phyloP scores from a whole-genome alignment of 2,113 vertebrate species.

The Odobenus rosmarus region DNA sequence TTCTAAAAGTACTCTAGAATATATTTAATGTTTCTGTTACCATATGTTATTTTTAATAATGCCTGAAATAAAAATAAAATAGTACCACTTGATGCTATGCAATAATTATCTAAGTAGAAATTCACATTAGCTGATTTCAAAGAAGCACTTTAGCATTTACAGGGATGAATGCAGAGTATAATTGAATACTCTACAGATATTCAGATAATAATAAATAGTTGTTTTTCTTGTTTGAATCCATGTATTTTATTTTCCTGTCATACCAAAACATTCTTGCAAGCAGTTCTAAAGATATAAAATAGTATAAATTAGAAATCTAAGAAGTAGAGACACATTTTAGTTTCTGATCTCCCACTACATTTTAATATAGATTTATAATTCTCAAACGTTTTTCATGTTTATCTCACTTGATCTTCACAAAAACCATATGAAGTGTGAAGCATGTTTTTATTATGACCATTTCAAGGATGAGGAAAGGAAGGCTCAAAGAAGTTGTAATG shows the following conservation, averaged over 20 bases:
- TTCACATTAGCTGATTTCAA: slow-evolving; percentile 10
- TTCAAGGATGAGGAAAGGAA: background rate
- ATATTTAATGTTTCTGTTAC: background rate
- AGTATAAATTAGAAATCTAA: background rate
- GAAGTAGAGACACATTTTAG: background rate
- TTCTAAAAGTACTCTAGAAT: background rate
- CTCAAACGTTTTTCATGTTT: background rate
- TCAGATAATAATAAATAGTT: slow-evolving; percentile 7
- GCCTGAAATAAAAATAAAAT: background rate
- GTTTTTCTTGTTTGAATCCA: background rate
- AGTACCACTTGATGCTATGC: background rate
- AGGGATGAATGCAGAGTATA: background rate
- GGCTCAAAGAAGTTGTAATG: background rate
- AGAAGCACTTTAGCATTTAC: background rate
- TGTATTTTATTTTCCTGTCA: background rate
- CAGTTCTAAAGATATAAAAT: background rate
- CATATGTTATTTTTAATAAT: background rate
- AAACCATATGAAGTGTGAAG: background rate
- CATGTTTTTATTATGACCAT: background rate
- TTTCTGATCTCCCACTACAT: background rate
- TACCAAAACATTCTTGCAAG: background rate
- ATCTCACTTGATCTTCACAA: background rate
- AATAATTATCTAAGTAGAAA: slow-evolving; percentile 4
- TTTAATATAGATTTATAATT: background rate
- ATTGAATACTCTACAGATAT: background rate